These are phyloP conservation scores for Drosophila dives DNA, from an alignment of 2,888 invertebrate species.

Conservation along the genomic window DNA sequence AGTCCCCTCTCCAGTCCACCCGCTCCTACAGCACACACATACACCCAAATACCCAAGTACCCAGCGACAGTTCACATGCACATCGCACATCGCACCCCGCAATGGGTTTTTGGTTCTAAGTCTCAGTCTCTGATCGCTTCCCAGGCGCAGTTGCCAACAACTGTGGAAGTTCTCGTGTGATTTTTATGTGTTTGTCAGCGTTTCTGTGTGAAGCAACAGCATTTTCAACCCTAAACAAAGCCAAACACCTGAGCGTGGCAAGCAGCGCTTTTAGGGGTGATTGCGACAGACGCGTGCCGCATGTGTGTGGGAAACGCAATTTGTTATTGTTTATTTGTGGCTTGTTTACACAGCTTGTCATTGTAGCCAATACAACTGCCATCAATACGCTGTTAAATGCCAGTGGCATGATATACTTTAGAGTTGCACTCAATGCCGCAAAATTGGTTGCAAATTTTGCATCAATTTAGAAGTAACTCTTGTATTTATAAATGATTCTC, in stretches of 20 bases:
- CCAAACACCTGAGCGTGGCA: constrained; percentile 47
- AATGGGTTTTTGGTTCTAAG: constrained; percentile 1
- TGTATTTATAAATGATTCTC: not conserved
- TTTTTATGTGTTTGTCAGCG: constrained; percentile 60
- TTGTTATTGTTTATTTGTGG: constrained; percentile 64
- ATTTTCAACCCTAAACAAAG: constrained; percentile 46
- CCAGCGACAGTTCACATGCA: constrained; percentile 50
- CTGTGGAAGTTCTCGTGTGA: constrained; percentile 82
- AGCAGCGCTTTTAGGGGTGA: constrained; percentile 46
- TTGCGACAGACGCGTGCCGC: constrained; percentile 56
- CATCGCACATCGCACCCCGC: constrained; percentile 31
- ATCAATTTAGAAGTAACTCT: not conserved
- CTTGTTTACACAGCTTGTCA: constrained; percentile 53
- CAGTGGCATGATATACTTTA: not conserved
- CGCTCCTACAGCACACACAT: not conserved
- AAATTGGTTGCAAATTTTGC: not conserved
- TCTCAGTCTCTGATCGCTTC: constrained; percentile 24
- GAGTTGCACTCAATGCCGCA: not conserved
- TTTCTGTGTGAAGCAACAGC: constrained; percentile 65
- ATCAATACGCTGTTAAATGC: not conserved
- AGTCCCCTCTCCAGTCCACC: not conserved
- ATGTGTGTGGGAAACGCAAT: constrained; percentile 66
- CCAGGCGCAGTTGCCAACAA: constrained; percentile 58
- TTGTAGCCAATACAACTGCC: constrained; percentile 19
- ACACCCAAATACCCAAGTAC: not conserved